Base-by-base conservation (phyloP, 1,140 invertebrate species). In the Trissolcus basalis region DNA sequence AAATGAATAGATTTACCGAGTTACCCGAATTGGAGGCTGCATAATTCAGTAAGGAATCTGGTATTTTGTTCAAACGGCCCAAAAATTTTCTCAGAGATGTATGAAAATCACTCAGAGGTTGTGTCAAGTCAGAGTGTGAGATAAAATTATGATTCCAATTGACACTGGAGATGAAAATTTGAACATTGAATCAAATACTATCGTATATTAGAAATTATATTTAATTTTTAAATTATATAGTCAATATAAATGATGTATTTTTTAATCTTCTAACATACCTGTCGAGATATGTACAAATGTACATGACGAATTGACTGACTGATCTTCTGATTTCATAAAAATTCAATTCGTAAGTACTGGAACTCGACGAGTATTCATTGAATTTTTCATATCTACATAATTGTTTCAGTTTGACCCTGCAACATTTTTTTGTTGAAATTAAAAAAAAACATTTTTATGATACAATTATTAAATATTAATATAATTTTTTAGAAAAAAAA, bases 11-110 rank as follows among this genome's bases (percentile, higher is more conserved):
- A 50, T 49, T 63, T 69, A 89, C 88, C 68, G 82, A 84, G 55
- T 89, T 88, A 4, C 88, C 88, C 53, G 80, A 49, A 47, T 82
- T 84, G 12, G 86, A 86, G 16, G 81, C 69, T 41, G 82, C 82
- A 77, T 87, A 86, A 74, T 86, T 80, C 36, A 87, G 83, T 13
- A 85, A 78, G 10, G 84, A 85, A 69, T 85, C 83, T 48, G 87
- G 83, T 10, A 89, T 81, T 15, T 47, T 73, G 6, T 67, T 78
- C 11, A 90, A 19, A 36, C 74, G 75, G 4, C 69, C 71, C 8
- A 86, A 72, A 53, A 83, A 89, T 35, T 49, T 78, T 3, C 80
- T 78, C 9, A 89, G 56, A n/a, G 54, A 64, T 0, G 39, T 14
- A 16, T 86, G 65, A 36, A 87, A 76, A 43, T 79, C 65, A 50